A percentile compares a stretch with the other conserved stretches of the same genome.
These are phyloP conservation scores for Calyptommatus sinebrachiatus DNA, from an alignment of 2,113 vertebrate species.

Conservation along the genomic window DNA sequence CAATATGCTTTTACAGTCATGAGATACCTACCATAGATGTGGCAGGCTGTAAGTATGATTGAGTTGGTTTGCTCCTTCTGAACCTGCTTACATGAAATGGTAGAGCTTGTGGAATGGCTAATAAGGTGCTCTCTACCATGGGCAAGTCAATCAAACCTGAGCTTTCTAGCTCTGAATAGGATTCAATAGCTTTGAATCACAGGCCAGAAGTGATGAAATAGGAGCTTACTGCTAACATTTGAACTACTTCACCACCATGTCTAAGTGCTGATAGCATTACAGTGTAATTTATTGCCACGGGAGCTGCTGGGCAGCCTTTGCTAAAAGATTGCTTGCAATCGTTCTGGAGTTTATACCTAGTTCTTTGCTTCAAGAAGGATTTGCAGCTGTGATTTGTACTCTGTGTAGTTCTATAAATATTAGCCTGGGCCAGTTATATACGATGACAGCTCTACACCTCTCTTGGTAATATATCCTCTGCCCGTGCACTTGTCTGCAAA, in stretches of 20 bases:
- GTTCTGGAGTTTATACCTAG: conserved; percentile 71
- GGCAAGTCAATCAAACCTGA: neutral
- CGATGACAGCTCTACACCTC: conserved; percentile 62
- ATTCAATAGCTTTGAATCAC: conserved; percentile 45
- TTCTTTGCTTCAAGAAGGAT: conserved; percentile 56
- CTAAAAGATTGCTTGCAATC: conserved; percentile 64
- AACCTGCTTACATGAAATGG: neutral
- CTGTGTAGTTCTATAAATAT: conserved; percentile 63
- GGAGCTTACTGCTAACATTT: conserved; percentile 64
- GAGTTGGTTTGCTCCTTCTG: neutral
- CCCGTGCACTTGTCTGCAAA: conserved; percentile 54
- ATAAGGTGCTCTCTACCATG: conserved; percentile 1
- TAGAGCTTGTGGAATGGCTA: neutral
- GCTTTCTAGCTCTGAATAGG: conserved; percentile 20
- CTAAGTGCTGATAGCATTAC: conserved; percentile 56
- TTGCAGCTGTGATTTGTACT: conserved; percentile 66
- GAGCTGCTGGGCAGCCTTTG: conserved; percentile 54
- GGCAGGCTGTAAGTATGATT: neutral
- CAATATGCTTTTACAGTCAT: neutral
- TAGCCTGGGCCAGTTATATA: conserved; percentile 65
- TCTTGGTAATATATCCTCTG: conserved; percentile 63
- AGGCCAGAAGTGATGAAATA: conserved; percentile 54
- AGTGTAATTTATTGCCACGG: conserved; percentile 56
- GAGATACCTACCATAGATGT: neutral
- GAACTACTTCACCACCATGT: conserved; percentile 55